Evolutionary conservation across 2,888 invertebrate genomes (phyloP).

Genomic region (Phaonia tiefii): DNA sequence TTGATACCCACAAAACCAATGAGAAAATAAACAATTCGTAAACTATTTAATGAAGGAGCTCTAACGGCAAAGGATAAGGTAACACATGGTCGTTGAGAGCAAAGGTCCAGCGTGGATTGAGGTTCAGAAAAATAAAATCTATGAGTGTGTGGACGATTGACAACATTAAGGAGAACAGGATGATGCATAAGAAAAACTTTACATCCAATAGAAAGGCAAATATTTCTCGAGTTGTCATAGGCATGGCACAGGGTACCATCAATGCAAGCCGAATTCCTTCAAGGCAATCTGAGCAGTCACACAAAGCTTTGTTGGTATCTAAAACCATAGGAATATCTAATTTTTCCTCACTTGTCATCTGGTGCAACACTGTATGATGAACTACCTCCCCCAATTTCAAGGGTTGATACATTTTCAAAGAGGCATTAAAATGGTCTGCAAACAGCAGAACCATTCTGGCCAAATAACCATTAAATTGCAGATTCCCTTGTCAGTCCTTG

Average conservation of each 20-base stretch:
- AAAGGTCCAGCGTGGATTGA: conserved; percentile 9
- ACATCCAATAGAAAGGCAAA: conserved; percentile 28
- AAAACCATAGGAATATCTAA: not conserved
- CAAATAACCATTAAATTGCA: no score
- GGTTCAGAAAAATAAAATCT: conserved; percentile 20
- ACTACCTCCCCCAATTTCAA: not conserved
- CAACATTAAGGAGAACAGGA: conserved; percentile 22
- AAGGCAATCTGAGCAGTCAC: not conserved
- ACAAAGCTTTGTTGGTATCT: not conserved
- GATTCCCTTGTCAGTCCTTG: conserved; percentile 68
- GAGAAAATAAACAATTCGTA: not conserved
- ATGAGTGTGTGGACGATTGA: conserved; percentile 30
- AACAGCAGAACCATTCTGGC: conserved; percentile 69
- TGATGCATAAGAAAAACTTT: not conserved
- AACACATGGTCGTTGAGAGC: conserved; percentile 51
- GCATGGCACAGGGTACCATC: conserved; percentile 53
- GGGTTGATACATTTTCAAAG: conserved; percentile 33
- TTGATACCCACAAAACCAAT: not conserved
- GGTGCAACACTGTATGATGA: not conserved
- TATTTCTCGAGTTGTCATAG: conserved; percentile 13
- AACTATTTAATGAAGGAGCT: not conserved
- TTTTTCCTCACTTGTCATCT: not conserved
- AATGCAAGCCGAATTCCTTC: not conserved
- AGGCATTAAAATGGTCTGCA: conserved; percentile 69
- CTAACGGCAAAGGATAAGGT: conserved; percentile 38